A percentile compares a stretch with the other conserved stretches of the same genome.
Conservation (phyloP, 2,797 vertebrate genomes). For the Bryconaethiops microstoma region DNA sequence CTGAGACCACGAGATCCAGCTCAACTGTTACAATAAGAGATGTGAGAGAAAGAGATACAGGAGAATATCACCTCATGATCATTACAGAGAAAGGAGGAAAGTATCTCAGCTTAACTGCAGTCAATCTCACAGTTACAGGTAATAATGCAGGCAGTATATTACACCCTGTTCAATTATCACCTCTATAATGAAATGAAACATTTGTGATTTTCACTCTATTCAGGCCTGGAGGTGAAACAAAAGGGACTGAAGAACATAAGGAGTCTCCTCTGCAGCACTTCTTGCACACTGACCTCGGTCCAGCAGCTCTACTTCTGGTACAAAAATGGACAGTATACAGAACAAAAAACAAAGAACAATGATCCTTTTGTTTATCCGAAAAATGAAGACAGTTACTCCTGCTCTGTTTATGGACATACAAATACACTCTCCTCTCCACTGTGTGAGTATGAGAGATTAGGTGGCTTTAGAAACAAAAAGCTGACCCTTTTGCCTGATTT, state of each 20-base stretch:
- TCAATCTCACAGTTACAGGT: slow-evolving; percentile 50
- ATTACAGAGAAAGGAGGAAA: slow-evolving; percentile 43
- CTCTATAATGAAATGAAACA: neutral
- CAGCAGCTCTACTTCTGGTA: neutral
- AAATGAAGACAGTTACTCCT: slow-evolving; percentile 21
- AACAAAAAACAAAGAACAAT: rapidly evolving
- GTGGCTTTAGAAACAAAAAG: too few species aligned
- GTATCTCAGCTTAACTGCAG: slow-evolving; percentile 13
- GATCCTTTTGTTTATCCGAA: rapidly evolving
- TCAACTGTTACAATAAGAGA: slow-evolving; percentile 39
- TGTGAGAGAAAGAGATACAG: slow-evolving; percentile 46
- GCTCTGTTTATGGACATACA: neutral
- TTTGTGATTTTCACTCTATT: slow-evolving; percentile 8
- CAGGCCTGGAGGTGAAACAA: slow-evolving; percentile 36
- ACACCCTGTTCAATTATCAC: neutral
- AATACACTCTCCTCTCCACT: neutral
- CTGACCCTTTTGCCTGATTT: too few species aligned
- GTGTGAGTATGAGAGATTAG: slow-evolving; percentile 35
- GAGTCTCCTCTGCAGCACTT: slow-evolving; percentile 22
- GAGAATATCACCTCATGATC: slow-evolving; percentile 48
- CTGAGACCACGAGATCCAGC: rapidly evolving
- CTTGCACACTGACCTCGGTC: slow-evolving; percentile 7
- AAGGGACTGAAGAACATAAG: neutral
- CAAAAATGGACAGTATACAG: neutral
- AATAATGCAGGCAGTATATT: slow-evolving; percentile 1